A percentile compares a stretch with the other conserved stretches of the same genome.
Conservation (phyloP, 2,797 vertebrate genomes). For the Sebastes paucispinis region DNA sequence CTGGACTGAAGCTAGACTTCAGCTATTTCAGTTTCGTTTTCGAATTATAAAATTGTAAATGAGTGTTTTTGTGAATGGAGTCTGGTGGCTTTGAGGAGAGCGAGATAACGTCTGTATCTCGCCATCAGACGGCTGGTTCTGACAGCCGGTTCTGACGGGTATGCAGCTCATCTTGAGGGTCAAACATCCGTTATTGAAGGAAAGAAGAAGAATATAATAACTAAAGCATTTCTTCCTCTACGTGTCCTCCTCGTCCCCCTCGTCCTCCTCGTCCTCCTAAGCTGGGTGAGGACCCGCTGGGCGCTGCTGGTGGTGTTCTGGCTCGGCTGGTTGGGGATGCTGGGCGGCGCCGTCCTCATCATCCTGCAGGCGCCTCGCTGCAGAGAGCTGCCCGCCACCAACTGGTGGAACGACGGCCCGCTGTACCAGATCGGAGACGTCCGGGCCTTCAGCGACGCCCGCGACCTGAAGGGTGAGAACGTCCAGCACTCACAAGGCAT, state of each 20-base stretch:
- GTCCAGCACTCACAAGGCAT: background rate
- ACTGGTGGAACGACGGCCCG: constrained; percentile 88
- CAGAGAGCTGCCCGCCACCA: constrained; percentile 79
- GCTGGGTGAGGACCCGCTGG: constrained; percentile 89
- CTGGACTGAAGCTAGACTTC: too few relatives aligned
- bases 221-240: background rate
- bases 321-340: constrained; percentile 91
- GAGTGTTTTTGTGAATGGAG: too few relatives aligned
- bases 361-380: constrained; percentile 89
- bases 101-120: too few relatives aligned
- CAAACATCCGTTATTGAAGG: too few relatives aligned
- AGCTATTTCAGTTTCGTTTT: too few relatives aligned
- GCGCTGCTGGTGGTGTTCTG: constrained; percentile 88
- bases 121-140: too few relatives aligned
- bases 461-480: constrained; percentile 77
- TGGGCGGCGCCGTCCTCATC: constrained; percentile 86
- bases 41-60: too few relatives aligned
- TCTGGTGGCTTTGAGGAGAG: too few relatives aligned
- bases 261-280: constrained; percentile 11
- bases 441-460: constrained; percentile 71
- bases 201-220: too few relatives aligned
- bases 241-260: background rate
- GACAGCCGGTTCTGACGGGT: too few relatives aligned
- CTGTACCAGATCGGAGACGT: constrained; percentile 84
- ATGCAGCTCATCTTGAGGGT: too few relatives aligned